phyloP scores from a whole-genome alignment of 2,113 vertebrate genomes.

The Chinchilla lanigera region DNA sequence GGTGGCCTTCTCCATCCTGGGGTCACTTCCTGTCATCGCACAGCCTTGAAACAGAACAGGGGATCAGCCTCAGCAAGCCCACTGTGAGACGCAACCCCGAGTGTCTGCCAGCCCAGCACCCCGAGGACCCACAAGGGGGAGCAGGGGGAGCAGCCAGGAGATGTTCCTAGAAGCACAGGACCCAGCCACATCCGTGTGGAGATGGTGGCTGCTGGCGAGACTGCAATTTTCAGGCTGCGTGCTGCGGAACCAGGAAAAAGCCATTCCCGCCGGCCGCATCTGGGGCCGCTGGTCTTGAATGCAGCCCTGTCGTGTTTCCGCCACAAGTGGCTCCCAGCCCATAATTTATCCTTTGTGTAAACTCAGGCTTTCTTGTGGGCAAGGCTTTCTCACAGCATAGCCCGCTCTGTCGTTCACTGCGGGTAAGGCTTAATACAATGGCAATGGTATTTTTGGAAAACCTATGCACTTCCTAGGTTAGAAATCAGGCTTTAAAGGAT shows the following conservation, averaged over 20 bases:
- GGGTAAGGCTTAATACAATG: slow-evolving; percentile 39
- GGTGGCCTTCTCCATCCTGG: background rate
- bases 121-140: background rate
- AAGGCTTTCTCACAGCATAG: slow-evolving; percentile 9
- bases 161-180: background rate
- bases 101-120: accelerated
- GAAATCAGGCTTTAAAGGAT: background rate
- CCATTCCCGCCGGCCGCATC: background rate
- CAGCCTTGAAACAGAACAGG: slow-evolving; percentile 8
- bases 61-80: background rate
- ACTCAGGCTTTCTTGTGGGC: background rate
- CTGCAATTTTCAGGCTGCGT: background rate
- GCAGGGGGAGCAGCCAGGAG: background rate
- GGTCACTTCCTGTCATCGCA: background rate
- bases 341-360: slow-evolving; percentile 41
- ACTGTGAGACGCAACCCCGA: background rate
- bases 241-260: slow-evolving; percentile 36
- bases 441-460: background rate
- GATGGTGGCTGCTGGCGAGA: background rate
- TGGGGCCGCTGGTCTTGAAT: background rate
- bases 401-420: background rate
- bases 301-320: background rate
- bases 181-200: background rate
- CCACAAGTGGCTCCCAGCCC: background rate
- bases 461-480: background rate